phyloP scores from a whole-genome alignment of 2,888 invertebrate species.

The Druceiella hillmani region DNA sequence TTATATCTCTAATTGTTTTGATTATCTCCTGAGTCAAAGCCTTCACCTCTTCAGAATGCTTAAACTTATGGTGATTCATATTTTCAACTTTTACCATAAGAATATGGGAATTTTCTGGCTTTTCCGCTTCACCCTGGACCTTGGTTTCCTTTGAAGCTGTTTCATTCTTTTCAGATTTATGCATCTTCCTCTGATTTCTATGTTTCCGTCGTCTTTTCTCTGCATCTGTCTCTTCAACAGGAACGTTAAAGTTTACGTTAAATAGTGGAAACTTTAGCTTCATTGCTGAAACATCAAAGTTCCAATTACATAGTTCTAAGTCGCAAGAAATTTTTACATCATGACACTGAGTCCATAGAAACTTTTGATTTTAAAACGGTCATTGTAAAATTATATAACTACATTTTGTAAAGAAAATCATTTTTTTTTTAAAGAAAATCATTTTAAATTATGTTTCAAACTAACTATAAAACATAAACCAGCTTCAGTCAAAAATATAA shows the following conservation, averaged over 20 bases:
- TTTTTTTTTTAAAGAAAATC: neutral
- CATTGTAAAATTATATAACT: neutral
- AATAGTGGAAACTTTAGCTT: constrained; percentile 79
- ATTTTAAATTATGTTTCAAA: neutral
- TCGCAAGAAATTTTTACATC: too few species aligned
- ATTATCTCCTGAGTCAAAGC: constrained; percentile 95
- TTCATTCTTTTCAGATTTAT: constrained; percentile 18
- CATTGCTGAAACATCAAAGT: constrained; percentile 51
- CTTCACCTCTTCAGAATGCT: constrained; percentile 92
- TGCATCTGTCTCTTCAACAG: constrained; percentile 67
- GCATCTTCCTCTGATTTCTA: constrained; percentile 35
- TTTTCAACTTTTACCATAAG: constrained; percentile 95
- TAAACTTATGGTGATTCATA: constrained; percentile 80
- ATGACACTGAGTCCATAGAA: constrained; percentile 9
- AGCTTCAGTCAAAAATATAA: too few species aligned
- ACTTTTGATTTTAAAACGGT: constrained; percentile 5
- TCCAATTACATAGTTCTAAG: too few species aligned
- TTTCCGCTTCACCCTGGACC: constrained; percentile 18
- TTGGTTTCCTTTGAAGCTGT: constrained; percentile 24
- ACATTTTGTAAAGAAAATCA: constrained; percentile 1
- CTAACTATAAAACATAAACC: neutral
- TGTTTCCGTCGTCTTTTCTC: constrained; percentile 51
- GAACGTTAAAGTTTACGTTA: constrained; percentile 76
- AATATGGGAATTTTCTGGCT: constrained; percentile 41
- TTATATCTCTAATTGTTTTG: constrained; percentile 95